Base-by-base conservation (phyloP, 2,113 vertebrate species). In the Nasalis larvatus region DNA sequence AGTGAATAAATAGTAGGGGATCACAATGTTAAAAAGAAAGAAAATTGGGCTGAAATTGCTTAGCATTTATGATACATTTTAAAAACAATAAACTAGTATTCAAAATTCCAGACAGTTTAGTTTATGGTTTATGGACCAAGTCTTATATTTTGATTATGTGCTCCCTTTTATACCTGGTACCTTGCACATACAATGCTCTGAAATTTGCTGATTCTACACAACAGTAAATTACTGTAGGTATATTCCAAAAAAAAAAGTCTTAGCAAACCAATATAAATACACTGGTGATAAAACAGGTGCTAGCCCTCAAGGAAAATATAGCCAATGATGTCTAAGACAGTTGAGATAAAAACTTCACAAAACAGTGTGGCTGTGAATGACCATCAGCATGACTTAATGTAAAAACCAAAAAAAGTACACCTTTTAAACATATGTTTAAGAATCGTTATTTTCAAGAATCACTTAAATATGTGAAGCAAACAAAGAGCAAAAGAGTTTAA, bases 71-170 rank as follows among this genome's bases (percentile, higher is more conserved):
- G 80, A 86, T 89, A 85, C 7, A 54, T 86, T 97, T 97, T 76
- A 35, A 94, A 97, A 92, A 86, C 58, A 92, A 52, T 69, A 96
- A 95, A 83, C 35, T 54, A 49, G 30, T 49, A 88, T 49, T 88
- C 45, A 88, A 82, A 96, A 89, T 88, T 95, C 83, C 86, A 94
- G 56, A 95, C 40, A 97, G 68, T 93, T 18, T 78, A 21, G 40
- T 68, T 96, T 96, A 71, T 56, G 45, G n/a, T 78, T 94, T 95
- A 68, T 76, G 40, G 60, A 35, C n/a, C 60, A 92, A 89, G 54
- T 89, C 60, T 71, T 95, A 32, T 58, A 86, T 92, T 89, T 95
- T 76, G 68, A 93, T 95, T 95, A 80, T 80, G 35, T 91, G 32
- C 6, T 83, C n/a, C 25, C 18, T 96, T 93, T 93, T 74, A 71